These are phyloP conservation scores for Stegodyphus mimosarum DNA, from an alignment of 1,140 invertebrate species.

Conservation along the genomic window DNA sequence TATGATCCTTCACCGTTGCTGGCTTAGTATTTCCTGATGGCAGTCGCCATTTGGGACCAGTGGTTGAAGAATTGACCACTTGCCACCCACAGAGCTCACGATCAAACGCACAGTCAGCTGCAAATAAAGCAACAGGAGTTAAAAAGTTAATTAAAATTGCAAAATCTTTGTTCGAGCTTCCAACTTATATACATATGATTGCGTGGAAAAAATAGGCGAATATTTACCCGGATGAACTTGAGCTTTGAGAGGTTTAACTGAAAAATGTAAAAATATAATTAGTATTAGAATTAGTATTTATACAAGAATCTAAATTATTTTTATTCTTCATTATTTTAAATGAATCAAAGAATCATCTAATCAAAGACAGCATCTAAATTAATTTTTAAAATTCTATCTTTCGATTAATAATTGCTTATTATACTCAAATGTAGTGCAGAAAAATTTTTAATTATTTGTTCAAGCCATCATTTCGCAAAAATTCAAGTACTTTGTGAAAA, in stretches of 20 bases:
- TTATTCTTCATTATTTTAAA: too few relatives aligned
- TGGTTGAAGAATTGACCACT: constrained; percentile 28
- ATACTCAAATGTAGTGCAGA: too few relatives aligned
- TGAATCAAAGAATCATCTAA: too few relatives aligned
- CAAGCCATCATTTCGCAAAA: too few relatives aligned
- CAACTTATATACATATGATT: background rate
- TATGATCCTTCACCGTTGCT: constrained; percentile 54
- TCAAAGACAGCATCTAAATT: too few relatives aligned
- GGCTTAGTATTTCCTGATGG: constrained; percentile 51
- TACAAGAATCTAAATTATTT: too few relatives aligned
- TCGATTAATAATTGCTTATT: too few relatives aligned
- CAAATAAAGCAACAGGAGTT: background rate
- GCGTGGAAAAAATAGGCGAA: background rate
- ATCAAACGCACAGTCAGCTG: constrained; percentile 56
- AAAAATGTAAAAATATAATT: background rate
- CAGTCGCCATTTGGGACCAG: constrained; percentile 46
- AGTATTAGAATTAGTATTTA: too few relatives aligned
- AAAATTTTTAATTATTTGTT: too few relatives aligned
- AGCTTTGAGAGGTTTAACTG: constrained; percentile 42
- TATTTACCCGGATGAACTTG: constrained; percentile 37
- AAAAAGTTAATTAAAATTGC: background rate
- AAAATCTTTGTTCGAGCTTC: background rate
- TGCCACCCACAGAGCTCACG: constrained; percentile 50
- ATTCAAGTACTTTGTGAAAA: too few relatives aligned
- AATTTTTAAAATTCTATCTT: too few relatives aligned